Base-by-base conservation (phyloP, 1,140 invertebrate species). In the Papilio machaon region DNA sequence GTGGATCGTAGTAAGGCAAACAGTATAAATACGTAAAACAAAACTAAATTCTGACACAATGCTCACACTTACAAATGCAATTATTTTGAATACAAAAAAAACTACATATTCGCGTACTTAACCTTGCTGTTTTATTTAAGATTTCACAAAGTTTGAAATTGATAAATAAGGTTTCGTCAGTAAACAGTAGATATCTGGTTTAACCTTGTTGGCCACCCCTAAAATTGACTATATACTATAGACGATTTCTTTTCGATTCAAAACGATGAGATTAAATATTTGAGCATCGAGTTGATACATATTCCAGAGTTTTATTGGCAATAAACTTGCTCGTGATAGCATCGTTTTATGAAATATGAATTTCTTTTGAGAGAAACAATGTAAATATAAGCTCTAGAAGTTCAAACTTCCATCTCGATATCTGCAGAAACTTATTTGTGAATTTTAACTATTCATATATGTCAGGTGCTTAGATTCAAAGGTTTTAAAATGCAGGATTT, bases 281-380 rank as follows among this genome's bases (percentile, higher is more conserved):
- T 70, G 30, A 70, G 64, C 64, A 38, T 70, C 64, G 35, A 70
- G 64, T 70, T 70, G 19, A 76, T 49, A 76, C 74, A 54, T 52
- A 76, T 76, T 76, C 13, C 74, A 76, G 46, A 76, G 19, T 76
- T 76, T 76, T 76, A 76, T 76, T 76, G 46, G n/a, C 74, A 76
- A 52, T 76, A 76, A 76, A 76, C 74, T 76, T 76, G 74, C 46
- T 76, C 47, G 46, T 76, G 74, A 76, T 76, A 76, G 74, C 19
- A 76, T 76, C 74, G 74, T 82, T 81, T 73, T 76, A 58, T 60
- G 54, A 78, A 78, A 60, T 78, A 78, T 46, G 58, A 64, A 78
- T 78, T 64, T 78, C 76, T 78, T 78, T 78, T 60, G 76, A 35
- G 30, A 49, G 30, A 60, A 60, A 78, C 76, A 78, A 60, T 78